Evolutionary conservation across 2,113 vertebrate genomes (phyloP).

Genomic region (human (Homo sapiens)): DNA sequence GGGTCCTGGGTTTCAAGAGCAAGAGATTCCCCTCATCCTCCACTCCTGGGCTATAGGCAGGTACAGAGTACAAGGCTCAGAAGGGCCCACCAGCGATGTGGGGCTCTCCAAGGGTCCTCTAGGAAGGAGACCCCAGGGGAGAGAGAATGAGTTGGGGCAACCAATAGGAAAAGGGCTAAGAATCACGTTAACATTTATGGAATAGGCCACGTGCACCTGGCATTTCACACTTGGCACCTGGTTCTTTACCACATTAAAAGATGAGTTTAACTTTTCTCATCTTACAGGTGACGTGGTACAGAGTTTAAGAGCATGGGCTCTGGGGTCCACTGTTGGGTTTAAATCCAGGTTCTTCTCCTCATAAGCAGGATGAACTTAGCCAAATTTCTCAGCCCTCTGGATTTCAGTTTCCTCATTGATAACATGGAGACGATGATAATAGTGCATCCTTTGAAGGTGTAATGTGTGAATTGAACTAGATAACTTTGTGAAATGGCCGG

Average conservation of each 20-base stretch:
- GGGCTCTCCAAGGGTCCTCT: too few species aligned
- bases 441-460: neutral
- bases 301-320: neutral
- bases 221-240: neutral
- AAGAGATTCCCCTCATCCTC: neutral
- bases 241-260: neutral
- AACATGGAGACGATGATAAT: neutral
- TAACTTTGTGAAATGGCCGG: too few species aligned
- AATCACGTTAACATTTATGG: accelerated
- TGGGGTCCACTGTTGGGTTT: neutral
- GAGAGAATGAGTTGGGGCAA: neutral
- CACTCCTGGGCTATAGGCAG: neutral
- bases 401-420: neutral
- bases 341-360: neutral
- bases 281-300: accelerated
- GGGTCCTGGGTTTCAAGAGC: neutral
- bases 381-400: neutral
- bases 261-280: neutral
- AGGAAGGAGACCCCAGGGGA: neutral
- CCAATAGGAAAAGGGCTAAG: neutral
- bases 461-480: neutral
- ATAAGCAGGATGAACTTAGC: neutral
- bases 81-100: neutral
- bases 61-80: neutral
- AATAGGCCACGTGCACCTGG: neutral